Percentiles rank a stretch among this genome's conserved stretches.
Conservation (phyloP, 2,888 invertebrate genomes). For the Ectemnius lituratus region DNA sequence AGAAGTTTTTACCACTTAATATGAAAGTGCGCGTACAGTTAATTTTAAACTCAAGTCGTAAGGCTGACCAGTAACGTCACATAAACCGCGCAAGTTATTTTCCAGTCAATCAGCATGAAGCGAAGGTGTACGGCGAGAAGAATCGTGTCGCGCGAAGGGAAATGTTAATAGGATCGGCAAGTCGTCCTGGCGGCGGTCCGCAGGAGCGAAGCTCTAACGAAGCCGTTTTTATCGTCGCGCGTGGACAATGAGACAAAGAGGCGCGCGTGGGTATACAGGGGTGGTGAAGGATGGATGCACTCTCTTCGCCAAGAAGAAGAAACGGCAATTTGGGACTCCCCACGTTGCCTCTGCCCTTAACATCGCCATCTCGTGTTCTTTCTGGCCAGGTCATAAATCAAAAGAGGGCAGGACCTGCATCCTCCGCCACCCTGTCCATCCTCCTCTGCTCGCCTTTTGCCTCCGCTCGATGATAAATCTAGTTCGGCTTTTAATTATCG, state of each 20-base stretch:
- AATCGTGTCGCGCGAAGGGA: no score
- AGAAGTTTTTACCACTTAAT: no score
- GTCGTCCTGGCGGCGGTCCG: no score
- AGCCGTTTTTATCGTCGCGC: constrained; percentile 30
- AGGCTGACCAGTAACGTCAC: no score
- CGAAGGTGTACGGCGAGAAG: no score
- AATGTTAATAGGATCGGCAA: no score
- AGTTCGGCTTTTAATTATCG: constrained; percentile 41
- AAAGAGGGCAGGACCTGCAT: constrained; percentile 38
- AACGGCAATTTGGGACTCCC: constrained; percentile 61
- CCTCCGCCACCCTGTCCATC: constrained; percentile 16
- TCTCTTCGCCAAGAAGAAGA: constrained; percentile 43
- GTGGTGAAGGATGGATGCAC: constrained; percentile 50
- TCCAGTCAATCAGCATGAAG: no score
- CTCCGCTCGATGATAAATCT: constrained; percentile 28
- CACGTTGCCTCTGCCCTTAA: constrained; percentile 55
- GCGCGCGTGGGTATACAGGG: constrained; percentile 49
- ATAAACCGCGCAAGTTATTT: no score
- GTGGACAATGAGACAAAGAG: constrained; percentile 42
- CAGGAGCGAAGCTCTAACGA: constrained; percentile 22
- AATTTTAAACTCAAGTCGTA: no score
- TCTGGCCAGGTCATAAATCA: constrained; percentile 53
- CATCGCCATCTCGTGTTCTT: constrained; percentile 58
- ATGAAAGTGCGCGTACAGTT: no score
- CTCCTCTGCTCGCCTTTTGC: constrained; percentile 5